These are phyloP conservation scores for Diphyllodes magnificus DNA, from an alignment of 2,113 vertebrate genomes.

Conservation along the genomic window DNA sequence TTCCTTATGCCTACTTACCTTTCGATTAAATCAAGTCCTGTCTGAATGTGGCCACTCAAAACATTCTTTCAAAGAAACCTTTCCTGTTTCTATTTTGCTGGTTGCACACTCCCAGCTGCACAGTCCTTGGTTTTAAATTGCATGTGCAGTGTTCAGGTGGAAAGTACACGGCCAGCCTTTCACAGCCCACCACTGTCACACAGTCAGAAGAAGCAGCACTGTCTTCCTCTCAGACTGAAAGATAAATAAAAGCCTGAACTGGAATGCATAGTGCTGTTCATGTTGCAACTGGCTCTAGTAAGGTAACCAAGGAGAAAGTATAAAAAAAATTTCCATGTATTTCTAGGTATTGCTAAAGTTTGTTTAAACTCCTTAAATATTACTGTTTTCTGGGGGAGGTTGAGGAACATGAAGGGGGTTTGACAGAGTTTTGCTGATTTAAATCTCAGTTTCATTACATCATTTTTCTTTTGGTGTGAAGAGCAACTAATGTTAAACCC, in stretches of 20 bases:
- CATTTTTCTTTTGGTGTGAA: background rate
- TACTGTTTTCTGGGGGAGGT: slow-evolving; percentile 24
- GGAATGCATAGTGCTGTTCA: background rate
- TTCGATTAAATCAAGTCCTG: background rate
- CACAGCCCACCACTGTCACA: background rate
- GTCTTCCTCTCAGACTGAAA: background rate
- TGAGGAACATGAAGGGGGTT: slow-evolving; percentile 15
- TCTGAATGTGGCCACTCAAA: background rate
- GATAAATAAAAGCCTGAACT: background rate
- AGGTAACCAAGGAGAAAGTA: background rate
- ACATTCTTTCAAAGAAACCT: background rate
- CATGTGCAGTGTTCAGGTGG: background rate
- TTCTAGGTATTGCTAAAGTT: background rate
- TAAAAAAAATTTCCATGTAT: background rate
- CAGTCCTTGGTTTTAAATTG: background rate
- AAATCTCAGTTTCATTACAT: background rate
- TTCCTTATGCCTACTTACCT: slow-evolving; percentile 31
- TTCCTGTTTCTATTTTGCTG: slow-evolving; percentile 6
- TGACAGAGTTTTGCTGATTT: background rate
- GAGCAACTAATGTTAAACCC: background rate
- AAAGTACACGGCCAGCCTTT: background rate
- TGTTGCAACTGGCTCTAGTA: background rate
- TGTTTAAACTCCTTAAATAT: background rate
- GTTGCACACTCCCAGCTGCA: background rate
- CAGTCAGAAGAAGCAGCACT: background rate